These are phyloP conservation scores for Zosterops pallidus DNA, from an alignment of 2,113 vertebrate genomes.

Conservation along the genomic window DNA sequence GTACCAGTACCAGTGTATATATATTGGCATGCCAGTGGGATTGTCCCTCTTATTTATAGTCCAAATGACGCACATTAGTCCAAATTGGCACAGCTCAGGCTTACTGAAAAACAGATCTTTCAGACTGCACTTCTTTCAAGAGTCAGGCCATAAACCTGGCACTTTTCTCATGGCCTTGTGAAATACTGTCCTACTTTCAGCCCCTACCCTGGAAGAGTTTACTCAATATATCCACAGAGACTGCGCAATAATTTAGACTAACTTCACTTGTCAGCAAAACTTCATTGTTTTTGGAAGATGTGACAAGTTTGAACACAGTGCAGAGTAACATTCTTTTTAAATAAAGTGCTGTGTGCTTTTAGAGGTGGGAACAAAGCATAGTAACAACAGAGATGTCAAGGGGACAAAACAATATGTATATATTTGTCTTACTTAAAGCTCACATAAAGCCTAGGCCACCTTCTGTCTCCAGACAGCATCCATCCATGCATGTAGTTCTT, in stretches of 20 bases:
- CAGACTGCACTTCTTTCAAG: background rate
- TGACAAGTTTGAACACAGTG: background rate
- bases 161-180: background rate
- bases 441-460: background rate
- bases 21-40: background rate
- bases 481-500: background rate
- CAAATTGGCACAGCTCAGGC: background rate
- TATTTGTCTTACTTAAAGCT: slow-evolving; percentile 21
- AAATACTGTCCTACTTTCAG: slow-evolving; percentile 10
- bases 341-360: background rate
- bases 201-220: background rate
- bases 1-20: background rate
- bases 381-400: background rate
- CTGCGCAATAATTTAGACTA: background rate
- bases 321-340: background rate
- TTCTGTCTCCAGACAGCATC: background rate
- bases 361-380: background rate
- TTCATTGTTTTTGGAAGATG: background rate
- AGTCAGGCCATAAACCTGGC: slow-evolving; percentile 2
- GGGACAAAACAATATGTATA: background rate
- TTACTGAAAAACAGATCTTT: background rate
- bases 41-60: background rate
- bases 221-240: background rate
- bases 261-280: slow-evolving; percentile 24
- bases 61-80: background rate